Evolutionary conservation across 1,140 invertebrate species (phyloP), one percentile per base, ranked within the genome.

Genomic region (Cephus cinctus): DNA sequence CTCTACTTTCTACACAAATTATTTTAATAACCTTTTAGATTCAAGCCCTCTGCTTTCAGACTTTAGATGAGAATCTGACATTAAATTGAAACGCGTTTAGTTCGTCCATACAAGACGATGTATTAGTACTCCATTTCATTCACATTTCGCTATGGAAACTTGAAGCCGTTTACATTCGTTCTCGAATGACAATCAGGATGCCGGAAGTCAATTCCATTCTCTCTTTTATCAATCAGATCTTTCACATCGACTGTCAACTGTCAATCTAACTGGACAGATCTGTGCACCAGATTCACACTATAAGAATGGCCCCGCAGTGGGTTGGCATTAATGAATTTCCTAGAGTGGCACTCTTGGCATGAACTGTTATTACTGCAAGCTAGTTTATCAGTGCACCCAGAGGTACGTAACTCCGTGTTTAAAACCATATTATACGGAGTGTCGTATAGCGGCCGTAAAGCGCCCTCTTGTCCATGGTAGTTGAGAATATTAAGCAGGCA

Each of bases 371-470:
- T 58, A 61, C 57, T 55, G 50, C 54, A 41, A 22, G 35, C 22
- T n/a, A 50, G 55, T 64, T 61, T 64, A 61, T 58, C 50, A 63
- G 57, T 50, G 43, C 49, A 52, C 61, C 45, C 50, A 2, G 42
- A 47, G 36, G 50, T 27, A 52, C 50, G 23, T 48, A 52, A 61
- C 56, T 59, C 60, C 48, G 51, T 49, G 57, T 48, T 64, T 58
- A 61, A 61, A 64, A 60, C 52, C 55, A 46, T 50, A 60, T 60
- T 63, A 58, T 60, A 64, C 47, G 39, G 47, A 52, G 47, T 45
- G 55, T 53, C 43, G 25, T 34, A n/a, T n/a, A 38, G 42, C 21
- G 56, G 47, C 61, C 59, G 56, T 63, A 63, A 63, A 63, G 46
- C 52, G 54, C 42, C 25, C 18, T 9, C 6, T 12, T 20, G 6